A percentile compares a stretch with the other conserved stretches of the same genome.
Conservation (phyloP, 2,113 vertebrate species). For the Hemiprocne comata region DNA sequence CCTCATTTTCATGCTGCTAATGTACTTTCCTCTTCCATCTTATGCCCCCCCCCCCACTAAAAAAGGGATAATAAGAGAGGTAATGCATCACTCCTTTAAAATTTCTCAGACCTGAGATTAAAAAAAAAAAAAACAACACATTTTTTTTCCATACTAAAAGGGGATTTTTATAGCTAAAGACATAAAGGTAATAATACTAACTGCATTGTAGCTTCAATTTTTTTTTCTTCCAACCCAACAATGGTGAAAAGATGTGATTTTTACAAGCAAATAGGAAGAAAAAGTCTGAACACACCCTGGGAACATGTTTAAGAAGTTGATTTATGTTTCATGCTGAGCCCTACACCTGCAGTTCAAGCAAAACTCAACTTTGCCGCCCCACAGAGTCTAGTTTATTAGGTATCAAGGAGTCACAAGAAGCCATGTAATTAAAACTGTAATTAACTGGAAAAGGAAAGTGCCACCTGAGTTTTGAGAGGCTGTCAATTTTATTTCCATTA, state of each 20-base stretch:
- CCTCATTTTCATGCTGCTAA: neutral
- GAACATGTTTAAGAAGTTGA: slow-evolving; percentile 83
- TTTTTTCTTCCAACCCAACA: slow-evolving; percentile 31
- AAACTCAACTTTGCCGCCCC: slow-evolving; percentile 83
- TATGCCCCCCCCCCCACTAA: neutral
- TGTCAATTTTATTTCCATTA: slow-evolving; percentile 86
- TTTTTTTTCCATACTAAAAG: neutral
- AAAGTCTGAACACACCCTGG: slow-evolving; percentile 77
- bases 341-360: slow-evolving; percentile 88
- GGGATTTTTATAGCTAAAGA: slow-evolving; percentile 51
- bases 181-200: slow-evolving; percentile 57
- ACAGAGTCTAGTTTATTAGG: slow-evolving; percentile 87
- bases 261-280: slow-evolving; percentile 76
- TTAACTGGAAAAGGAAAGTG: slow-evolving; percentile 85
- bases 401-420: slow-evolving; percentile 87
- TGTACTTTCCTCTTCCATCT: neutral
- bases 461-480: slow-evolving; percentile 88
- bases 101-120: neutral
- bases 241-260: slow-evolving; percentile 75
- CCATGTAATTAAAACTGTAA: slow-evolving; percentile 86
- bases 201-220: neutral
- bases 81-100: neutral
- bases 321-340: slow-evolving; percentile 82
- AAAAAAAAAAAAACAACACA: neutral
- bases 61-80: neutral